Conservation (phyloP, 1,140 invertebrate species). For the Paralvinella palmiformis region DNA sequence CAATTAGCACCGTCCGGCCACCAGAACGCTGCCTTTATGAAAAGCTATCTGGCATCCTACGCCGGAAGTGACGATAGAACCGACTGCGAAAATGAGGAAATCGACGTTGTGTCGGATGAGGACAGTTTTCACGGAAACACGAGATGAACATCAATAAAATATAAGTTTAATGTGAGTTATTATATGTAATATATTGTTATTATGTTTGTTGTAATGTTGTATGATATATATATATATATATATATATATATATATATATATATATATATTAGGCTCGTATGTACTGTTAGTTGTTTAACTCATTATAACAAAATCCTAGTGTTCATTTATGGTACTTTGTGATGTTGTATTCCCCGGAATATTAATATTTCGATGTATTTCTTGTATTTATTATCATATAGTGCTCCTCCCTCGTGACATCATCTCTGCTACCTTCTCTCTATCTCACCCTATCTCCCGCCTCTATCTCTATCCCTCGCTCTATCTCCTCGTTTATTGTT, state of each 20-base stretch:
- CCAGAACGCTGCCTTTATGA: background rate
- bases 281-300: background rate
- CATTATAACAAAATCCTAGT: background rate
- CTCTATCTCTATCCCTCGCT: background rate
- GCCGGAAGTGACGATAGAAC: background rate
- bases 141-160: background rate
- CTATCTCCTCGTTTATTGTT: background rate
- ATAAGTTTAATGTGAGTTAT: background rate
- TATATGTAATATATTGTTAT: background rate
- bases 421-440: background rate
- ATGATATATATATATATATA: background rate
- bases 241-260: slow-evolving; percentile 9
- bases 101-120: background rate
- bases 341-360: background rate
- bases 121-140: too few relatives aligned
- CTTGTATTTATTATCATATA: background rate
- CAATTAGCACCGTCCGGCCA: background rate
- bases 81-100: background rate
- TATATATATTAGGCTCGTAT: slow-evolving; percentile 3
- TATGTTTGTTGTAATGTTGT: background rate
- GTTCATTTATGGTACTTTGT: background rate
- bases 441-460: background rate
- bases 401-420: background rate
- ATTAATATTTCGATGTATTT: background rate
- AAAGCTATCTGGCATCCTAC: background rate